phyloP scores from a whole-genome alignment of 2,888 invertebrate genomes.

The Serrognathus titanus region DNA sequence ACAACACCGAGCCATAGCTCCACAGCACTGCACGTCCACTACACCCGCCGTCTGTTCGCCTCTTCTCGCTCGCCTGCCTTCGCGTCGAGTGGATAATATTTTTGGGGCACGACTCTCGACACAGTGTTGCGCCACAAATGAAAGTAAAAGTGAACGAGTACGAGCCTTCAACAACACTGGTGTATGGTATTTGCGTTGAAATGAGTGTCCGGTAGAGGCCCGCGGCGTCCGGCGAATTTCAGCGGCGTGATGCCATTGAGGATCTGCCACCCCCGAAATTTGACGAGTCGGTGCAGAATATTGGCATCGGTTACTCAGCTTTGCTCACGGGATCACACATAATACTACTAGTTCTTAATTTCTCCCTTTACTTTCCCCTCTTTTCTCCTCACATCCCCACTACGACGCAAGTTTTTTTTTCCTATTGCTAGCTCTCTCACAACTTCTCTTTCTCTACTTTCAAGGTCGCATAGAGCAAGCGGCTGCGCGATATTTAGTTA shows the following conservation, averaged over 20 bases:
- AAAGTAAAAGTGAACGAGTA: conserved; percentile 52
- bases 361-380: conserved; percentile 53
- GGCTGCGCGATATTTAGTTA: conserved; percentile 28
- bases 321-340: conserved; percentile 44
- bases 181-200: neutral
- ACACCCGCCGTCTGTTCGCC: conserved; percentile 10
- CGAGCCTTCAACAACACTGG: conserved; percentile 22
- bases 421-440: conserved; percentile 46
- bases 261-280: conserved; percentile 32
- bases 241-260: neutral
- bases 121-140: conserved; percentile 51
- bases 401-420: conserved; percentile 40
- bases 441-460: conserved; percentile 47
- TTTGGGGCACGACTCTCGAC: conserved; percentile 49
- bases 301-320: conserved; percentile 37
- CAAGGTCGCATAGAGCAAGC: conserved; percentile 46
- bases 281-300: conserved; percentile 12
- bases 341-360: conserved; percentile 49
- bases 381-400: conserved; percentile 45
- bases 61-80: conserved; percentile 31
- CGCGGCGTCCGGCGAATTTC: neutral
- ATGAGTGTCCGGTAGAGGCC: neutral
- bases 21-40: conserved; percentile 34
- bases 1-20: conserved; percentile 41
- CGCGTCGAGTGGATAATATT: conserved; percentile 46